Percentiles rank a stretch among this genome's conserved stretches.
These are phyloP conservation scores for Drosophila formosana DNA, from an alignment of 2,888 invertebrate genomes.

Conservation along the genomic window DNA sequence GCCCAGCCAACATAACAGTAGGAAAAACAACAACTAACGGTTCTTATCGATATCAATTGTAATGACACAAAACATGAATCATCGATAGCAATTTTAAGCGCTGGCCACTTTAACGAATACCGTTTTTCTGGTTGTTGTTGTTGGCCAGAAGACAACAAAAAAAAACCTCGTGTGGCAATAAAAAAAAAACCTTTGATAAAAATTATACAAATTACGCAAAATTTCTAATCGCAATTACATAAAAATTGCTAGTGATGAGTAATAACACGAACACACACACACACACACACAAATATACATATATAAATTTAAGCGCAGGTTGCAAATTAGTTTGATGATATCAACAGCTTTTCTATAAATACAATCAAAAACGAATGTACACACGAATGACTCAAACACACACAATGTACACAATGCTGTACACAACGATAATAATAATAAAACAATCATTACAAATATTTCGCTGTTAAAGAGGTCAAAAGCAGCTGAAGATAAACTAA, in stretches of 20 bases:
- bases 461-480: slow-evolving; percentile 22
- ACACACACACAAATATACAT: too few species aligned
- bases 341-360: slow-evolving; percentile 5
- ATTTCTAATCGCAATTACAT: slow-evolving; percentile 25
- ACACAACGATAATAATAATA: background rate
- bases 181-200: slow-evolving; percentile 17
- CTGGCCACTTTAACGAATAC: background rate
- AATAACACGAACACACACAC: background rate
- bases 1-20: slow-evolving; percentile 12
- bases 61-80: slow-evolving; percentile 45
- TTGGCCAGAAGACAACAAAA: too few species aligned
- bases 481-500: slow-evolving; percentile 15
- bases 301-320: slow-evolving; percentile 6
- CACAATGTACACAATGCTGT: background rate
- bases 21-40: background rate
- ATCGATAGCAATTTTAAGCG: slow-evolving; percentile 25
- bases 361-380: background rate
- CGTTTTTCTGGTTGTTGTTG: too few species aligned
- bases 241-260: slow-evolving; percentile 14
- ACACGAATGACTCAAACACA: slow-evolving; percentile 14
- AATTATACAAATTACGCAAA: background rate
- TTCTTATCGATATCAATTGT: slow-evolving; percentile 54
- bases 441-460: slow-evolving; percentile 8
- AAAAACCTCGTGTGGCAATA: too few species aligned
- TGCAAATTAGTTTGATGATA: slow-evolving; percentile 29